Evolutionary conservation across 1,140 invertebrate species (phyloP).

Genomic region (Bombyx mori): DNA sequence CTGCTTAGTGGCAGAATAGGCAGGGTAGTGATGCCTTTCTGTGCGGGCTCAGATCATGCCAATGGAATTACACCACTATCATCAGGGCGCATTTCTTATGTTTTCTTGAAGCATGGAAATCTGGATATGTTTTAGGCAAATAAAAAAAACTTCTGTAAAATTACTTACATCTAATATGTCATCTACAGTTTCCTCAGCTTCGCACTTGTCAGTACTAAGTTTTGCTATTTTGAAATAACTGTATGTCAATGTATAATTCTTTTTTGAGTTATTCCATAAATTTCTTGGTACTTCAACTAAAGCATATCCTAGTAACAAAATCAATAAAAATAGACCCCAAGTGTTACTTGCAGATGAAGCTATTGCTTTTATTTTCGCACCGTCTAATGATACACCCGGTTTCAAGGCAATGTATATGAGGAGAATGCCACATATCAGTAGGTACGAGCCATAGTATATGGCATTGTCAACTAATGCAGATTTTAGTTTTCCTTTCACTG

Average conservation of each 20-base stretch:
- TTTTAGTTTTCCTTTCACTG: constrained; percentile 93
- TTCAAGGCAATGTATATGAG: constrained; percentile 95
- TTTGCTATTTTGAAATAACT: constrained; percentile 98
- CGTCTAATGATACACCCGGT: constrained; percentile 90
- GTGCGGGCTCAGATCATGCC: too few relatives aligned
- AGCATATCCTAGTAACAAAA: constrained; percentile 96
- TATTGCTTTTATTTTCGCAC: constrained; percentile 95
- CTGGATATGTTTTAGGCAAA: neutral
- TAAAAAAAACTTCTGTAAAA: constrained; percentile 7
- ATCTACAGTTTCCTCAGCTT: constrained; percentile 96
- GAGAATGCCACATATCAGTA: constrained; percentile 94
- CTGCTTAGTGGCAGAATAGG: too few relatives aligned
- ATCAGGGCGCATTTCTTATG: neutral
- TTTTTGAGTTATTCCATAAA: constrained; percentile 88
- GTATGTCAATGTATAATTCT: constrained; percentile 86
- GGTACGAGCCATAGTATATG: constrained; percentile 98
- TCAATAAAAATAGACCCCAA: constrained; percentile 97
- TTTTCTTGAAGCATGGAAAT: neutral
- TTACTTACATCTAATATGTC: constrained; percentile 90
- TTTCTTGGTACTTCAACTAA: constrained; percentile 95
- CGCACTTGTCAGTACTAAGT: constrained; percentile 95
- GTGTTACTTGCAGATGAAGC: constrained; percentile 99
- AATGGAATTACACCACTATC: too few relatives aligned
- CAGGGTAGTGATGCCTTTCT: too few relatives aligned
- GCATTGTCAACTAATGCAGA: constrained; percentile 97